A percentile compares a stretch with the other conserved stretches of the same genome.
Conservation (phyloP, 2,797 vertebrate genomes). For the Hoplostethus atlanticus region DNA sequence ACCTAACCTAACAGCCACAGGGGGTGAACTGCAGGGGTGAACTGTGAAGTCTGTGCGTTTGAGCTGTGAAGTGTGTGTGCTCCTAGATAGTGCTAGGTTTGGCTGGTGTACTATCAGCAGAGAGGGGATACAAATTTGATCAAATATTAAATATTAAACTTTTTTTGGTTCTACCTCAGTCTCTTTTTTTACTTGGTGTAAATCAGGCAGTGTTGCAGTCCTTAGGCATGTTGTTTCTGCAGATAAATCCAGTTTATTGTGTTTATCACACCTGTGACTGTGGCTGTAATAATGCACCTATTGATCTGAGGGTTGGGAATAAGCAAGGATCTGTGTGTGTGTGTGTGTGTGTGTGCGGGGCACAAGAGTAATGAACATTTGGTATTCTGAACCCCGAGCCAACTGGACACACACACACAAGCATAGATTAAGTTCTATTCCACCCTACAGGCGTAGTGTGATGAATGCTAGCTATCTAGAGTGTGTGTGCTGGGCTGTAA, state of each 20-base stretch:
- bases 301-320: slow-evolving; percentile 51
- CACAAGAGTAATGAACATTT: not conserved
- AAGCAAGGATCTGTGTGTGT: slow-evolving; percentile 24
- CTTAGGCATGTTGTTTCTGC: slow-evolving; percentile 3
- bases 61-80: slow-evolving; percentile 3
- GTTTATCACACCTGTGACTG: slow-evolving; percentile 53
- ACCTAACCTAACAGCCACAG: not conserved
- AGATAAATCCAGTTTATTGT: slow-evolving; percentile 49
- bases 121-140: not conserved
- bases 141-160: not conserved
- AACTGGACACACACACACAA: slow-evolving; percentile 25
- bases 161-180: not conserved
- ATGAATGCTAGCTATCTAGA: no score
- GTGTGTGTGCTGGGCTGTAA: slow-evolving; percentile 6
- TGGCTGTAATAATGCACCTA: slow-evolving; percentile 53
- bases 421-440: no score
- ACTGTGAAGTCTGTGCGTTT: slow-evolving; percentile 1
- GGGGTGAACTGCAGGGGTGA: not conserved
- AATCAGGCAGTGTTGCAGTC: slow-evolving; percentile 9
- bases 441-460: no score
- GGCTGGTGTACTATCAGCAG: not conserved
- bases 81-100: not conserved
- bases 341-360: not conserved
- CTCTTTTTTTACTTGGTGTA: not conserved
- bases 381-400: not conserved